A percentile compares a stretch with the other conserved stretches of the same genome.
Conservation (phyloP, 2,113 vertebrate species). For the Scytalopus superciliaris region DNA sequence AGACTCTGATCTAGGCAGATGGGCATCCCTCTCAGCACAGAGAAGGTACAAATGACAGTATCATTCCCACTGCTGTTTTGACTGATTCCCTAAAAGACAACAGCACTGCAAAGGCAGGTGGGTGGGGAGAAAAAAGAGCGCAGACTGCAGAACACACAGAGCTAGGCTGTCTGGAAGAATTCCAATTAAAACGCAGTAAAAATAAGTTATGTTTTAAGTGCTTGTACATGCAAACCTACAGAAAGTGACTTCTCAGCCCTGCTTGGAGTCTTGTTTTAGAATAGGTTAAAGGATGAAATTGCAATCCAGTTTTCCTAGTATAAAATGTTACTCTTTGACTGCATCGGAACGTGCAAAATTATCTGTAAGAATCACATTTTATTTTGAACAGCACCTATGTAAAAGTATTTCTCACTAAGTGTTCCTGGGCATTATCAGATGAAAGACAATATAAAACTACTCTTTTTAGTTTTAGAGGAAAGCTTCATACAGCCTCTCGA, state of each 20-base stretch:
- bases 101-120: background rate
- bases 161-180: background rate
- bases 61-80: background rate
- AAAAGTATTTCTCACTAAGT: background rate
- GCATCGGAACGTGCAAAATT: background rate
- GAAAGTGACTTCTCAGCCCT: background rate
- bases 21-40: background rate
- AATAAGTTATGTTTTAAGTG: background rate
- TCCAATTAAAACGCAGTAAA: background rate
- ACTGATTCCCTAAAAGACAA: background rate
- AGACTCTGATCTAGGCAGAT: background rate
- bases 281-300: background rate
- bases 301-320: background rate
- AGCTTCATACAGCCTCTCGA: background rate
- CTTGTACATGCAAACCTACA: background rate
- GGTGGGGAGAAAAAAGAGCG: background rate
- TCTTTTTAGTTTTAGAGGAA: background rate
- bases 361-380: background rate
- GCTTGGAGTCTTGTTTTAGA: background rate
- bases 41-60: background rate
- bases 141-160: background rate
- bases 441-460: background rate
- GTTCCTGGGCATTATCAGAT: background rate
- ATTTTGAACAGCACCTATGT: background rate
- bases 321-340: background rate